Conservation (phyloP, 2,888 invertebrate species). For the Neria commutata region DNA sequence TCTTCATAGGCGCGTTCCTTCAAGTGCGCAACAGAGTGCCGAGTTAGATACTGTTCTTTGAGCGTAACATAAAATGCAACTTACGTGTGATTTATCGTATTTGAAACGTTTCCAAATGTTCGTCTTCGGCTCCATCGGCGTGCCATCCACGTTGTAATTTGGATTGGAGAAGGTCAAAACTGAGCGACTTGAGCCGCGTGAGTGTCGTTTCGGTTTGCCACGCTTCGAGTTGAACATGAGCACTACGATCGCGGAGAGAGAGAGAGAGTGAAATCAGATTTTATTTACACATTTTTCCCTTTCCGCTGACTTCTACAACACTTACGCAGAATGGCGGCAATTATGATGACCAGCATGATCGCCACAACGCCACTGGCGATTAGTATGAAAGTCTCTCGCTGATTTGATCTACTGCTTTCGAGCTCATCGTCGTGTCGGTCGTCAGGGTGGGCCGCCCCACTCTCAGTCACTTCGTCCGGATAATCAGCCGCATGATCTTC, state of each 20-base stretch:
- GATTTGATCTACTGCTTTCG: slow-evolving; percentile 33
- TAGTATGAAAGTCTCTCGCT: slow-evolving; percentile 50
- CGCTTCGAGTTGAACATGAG: slow-evolving; percentile 63
- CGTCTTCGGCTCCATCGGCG: slow-evolving; percentile 63
- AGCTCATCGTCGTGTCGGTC: slow-evolving; percentile 36
- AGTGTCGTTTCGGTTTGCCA: slow-evolving; percentile 65
- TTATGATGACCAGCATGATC: slow-evolving; percentile 56
- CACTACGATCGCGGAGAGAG: slow-evolving; percentile 44
- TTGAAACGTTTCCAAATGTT: slow-evolving; percentile 78
- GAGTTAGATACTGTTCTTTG: neutral
- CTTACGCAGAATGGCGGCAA: slow-evolving; percentile 59
- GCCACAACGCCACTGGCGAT: slow-evolving; percentile 57
- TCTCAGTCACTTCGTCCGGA: slow-evolving; percentile 53
- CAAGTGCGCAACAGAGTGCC: neutral
- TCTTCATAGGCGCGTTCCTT: slow-evolving; percentile 61
- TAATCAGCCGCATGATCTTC: slow-evolving; percentile 53
- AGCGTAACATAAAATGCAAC: slow-evolving; percentile 20
- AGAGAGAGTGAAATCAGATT: neutral
- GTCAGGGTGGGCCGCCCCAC: slow-evolving; percentile 34
- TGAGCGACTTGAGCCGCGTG: slow-evolving; percentile 68
- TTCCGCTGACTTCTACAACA: neutral
- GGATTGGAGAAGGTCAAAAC: slow-evolving; percentile 89
- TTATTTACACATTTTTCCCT: neutral
- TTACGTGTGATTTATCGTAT: slow-evolving; percentile 68
- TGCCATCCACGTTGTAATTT: slow-evolving; percentile 73